Base-by-base conservation (phyloP, 1,140 invertebrate species). In the Lepidurus arcticus region DNA sequence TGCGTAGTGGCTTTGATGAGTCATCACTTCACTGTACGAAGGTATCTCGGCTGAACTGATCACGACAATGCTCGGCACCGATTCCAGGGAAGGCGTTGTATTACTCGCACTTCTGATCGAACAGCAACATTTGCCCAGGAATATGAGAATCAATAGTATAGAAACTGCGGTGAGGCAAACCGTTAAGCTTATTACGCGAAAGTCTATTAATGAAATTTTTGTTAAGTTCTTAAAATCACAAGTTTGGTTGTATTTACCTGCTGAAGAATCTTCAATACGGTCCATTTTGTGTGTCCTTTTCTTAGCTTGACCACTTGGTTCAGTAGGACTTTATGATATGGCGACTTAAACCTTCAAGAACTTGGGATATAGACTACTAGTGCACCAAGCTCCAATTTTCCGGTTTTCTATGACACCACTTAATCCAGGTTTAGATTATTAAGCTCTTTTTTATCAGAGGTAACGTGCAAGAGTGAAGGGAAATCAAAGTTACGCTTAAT, bases 11-110 rank as follows among this genome's bases (percentile, higher is more conserved):
- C 9, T 65, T 65, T 65, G 53, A 21, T 65, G 53, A n/a, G 53
- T 65, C 53, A 65, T 65, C 53, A 65, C 53, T 65, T 65, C 53
- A 21, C 53, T 65, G 53, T 65, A 65, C 53, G 53, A 65, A 65
- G 53, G 53, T 6, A 65, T 16, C 1, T 65, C 53, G 7, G 53
- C 13, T n/a, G 53, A 65, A 65, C 53, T 65, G 13, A 65, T 21
- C 5, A 65, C 53, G 9, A 21, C 53, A 65, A 65, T 65, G 21
- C 53, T 65, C 2, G 53, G 53, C 53, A 65, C 53, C 5, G 53
- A 65, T n/a, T 65, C 4, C 2, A 65, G 9, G 21, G 53, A 65
- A 7, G 16, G n/a, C 8, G 53, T 13, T 4, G 53, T n/a, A 21
- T 65, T 65, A 65, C 21, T 65, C 16, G 9, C 8, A 65, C 6